Conservation (phyloP, 1,140 invertebrate genomes). For the Sipha flava region DNA sequence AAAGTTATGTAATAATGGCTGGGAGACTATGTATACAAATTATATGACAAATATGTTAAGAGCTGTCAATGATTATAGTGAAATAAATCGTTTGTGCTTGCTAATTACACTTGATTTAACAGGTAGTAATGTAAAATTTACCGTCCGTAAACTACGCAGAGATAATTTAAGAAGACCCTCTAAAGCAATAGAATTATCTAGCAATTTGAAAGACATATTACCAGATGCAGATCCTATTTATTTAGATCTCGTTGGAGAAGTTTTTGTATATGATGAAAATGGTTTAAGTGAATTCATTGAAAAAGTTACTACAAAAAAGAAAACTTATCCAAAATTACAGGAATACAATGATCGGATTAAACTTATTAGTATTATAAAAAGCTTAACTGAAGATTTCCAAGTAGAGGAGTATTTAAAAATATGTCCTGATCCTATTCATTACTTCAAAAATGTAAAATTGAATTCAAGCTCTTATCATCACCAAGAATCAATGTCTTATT, state of each 20-base stretch:
- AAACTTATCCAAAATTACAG: neutral
- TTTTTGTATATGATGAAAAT: neutral
- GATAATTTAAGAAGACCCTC: neutral
- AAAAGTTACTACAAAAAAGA: neutral
- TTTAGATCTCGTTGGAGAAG: neutral
- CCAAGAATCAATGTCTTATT: neutral
- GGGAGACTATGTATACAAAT: neutral
- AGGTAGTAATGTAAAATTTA: neutral
- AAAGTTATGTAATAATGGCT: neutral
- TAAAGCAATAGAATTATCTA: neutral
- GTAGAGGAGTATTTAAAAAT: neutral
- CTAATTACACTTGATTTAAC: neutral
- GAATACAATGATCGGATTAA: neutral
- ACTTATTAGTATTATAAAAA: neutral
- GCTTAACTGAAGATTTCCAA: neutral
- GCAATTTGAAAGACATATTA: neutral
- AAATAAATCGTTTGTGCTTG: neutral
- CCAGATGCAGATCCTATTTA: conserved; percentile 4
- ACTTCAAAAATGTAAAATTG: neutral
- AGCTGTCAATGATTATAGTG: neutral
- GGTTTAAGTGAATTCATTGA: neutral
- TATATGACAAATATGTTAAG: neutral
- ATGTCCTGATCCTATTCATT: neutral
- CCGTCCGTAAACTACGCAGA: neutral
- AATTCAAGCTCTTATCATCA: neutral